Evolutionary conservation across 2,797 vertebrate genomes (phyloP).

Genomic region (Ciconia nigra): DNA sequence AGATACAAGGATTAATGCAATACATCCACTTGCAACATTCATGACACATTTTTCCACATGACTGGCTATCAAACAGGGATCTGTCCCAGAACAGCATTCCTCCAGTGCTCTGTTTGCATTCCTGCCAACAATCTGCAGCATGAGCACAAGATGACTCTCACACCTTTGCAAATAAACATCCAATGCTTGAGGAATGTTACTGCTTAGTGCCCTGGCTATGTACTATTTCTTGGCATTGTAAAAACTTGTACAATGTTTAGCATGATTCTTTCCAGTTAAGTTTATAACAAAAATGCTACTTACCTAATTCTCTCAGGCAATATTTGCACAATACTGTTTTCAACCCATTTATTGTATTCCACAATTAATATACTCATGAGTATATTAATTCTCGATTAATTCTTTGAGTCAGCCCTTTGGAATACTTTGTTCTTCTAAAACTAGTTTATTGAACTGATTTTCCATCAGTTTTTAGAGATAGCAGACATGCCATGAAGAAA

Average conservation of each 20-base stretch:
- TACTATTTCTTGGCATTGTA: background rate
- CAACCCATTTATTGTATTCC: background rate
- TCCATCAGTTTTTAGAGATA: background rate
- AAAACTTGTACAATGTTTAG: background rate
- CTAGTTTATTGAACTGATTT: background rate
- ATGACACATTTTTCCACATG: background rate
- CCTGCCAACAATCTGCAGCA: background rate
- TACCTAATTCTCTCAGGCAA: background rate
- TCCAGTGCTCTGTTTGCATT: background rate
- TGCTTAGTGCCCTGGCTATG: background rate
- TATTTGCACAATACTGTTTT: background rate
- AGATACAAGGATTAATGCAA: background rate
- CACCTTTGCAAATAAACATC: background rate
- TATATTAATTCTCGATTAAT: background rate
- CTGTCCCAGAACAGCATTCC: background rate
- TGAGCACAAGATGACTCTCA: accelerated
- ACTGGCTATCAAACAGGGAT: background rate
- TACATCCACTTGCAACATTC: background rate
- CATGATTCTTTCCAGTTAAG: background rate
- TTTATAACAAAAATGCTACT: background rate
- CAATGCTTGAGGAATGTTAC: background rate
- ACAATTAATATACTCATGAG: background rate
- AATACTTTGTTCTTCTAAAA: background rate
- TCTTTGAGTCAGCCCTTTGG: background rate
- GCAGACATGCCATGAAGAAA: background rate